Evolutionary conservation across 2,888 invertebrate genomes (phyloP).

Genomic region (Eledona agricola): DNA sequence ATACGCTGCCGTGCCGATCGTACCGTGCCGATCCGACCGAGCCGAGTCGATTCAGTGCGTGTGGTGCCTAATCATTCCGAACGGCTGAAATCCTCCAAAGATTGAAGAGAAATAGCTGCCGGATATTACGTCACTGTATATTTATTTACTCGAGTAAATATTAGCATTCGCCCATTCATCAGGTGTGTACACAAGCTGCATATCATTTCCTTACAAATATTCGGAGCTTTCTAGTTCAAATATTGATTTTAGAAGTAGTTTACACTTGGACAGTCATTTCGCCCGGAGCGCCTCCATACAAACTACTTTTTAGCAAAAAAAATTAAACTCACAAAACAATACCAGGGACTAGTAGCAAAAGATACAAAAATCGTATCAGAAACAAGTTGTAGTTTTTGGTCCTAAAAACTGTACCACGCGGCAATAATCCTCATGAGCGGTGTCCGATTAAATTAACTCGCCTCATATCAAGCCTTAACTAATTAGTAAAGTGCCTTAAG

Average conservation of each 20-base stretch:
- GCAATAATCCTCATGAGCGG: too few species aligned
- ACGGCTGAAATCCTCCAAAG: constrained; percentile 31
- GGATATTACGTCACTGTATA: constrained; percentile 58
- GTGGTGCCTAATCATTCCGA: constrained; percentile 16
- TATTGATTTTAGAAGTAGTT: constrained; percentile 55
- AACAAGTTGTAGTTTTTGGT: too few species aligned
- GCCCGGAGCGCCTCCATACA: constrained; percentile 8
- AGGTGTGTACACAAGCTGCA: constrained; percentile 60
- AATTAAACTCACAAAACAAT: too few species aligned
- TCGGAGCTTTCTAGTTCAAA: constrained; percentile 52
- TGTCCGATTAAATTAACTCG: constrained; percentile 11
- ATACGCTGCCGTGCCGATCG: too few species aligned
- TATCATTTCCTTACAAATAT: constrained; percentile 61
- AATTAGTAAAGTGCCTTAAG: constrained; percentile 19
- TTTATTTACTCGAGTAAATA: constrained; percentile 59
- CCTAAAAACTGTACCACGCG: too few species aligned
- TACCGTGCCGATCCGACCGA: too few species aligned
- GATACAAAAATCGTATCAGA: too few species aligned
- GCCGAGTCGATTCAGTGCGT: too few species aligned
- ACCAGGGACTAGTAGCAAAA: too few species aligned
- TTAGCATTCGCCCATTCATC: constrained; percentile 60
- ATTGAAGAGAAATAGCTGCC: constrained; percentile 51
- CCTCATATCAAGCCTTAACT: constrained; percentile 12
- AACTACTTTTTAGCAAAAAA: constrained; percentile 18
- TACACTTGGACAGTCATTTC: constrained; percentile 39